Evolutionary conservation across 1,140 invertebrate species (phyloP), one percentile per base, ranked within the genome.

Genomic region (Sinella curviseta): DNA sequence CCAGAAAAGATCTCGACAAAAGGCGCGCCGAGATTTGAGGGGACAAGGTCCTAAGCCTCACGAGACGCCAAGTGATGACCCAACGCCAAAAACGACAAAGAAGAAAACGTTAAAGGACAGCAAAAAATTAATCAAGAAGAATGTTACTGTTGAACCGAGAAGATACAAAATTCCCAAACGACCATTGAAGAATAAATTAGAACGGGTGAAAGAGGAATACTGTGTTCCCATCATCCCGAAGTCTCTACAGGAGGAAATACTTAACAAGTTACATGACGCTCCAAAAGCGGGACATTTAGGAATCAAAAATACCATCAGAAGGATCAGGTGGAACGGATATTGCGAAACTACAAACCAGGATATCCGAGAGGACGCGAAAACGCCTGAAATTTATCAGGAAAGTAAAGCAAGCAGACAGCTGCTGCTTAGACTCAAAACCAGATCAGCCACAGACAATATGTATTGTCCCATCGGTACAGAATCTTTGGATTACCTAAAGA

Each of bases 321-420:
- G 35, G 39, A 65, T 81, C 1, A 81, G 77, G 35, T 1, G 14
- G 20, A 39, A 77, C 74, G 26, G 31, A 24, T 81, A 26, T 31
- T 81, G 80, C 76, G 26, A 74, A 34, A 35, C 30, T 31, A 81
- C 78, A 77, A 78, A 78, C 33, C 73, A 77, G 24, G 77, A 81
- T 24, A 78, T 81, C 3, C 4, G n/a, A 16, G 1, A 78, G 3
- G 77, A 81, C 60, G 39, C 57, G 16, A 36, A 78, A 48, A 55
- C 67, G 0, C 78, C 76, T 54, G 28, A 75, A 14, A 78, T 30
- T 1, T 81, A 77, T 67, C 77, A 78, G 36, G 35, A 48, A 54
- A 14, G 24, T 3, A 80, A 80, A 77, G 31, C 31, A 30, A 1
- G 1, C 17, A 28, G 26, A 4, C 24, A 17, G 26, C 36, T 67